phyloP scores from a whole-genome alignment of 2,113 vertebrate genomes.

The Neodontobutis hainanensis region DNA sequence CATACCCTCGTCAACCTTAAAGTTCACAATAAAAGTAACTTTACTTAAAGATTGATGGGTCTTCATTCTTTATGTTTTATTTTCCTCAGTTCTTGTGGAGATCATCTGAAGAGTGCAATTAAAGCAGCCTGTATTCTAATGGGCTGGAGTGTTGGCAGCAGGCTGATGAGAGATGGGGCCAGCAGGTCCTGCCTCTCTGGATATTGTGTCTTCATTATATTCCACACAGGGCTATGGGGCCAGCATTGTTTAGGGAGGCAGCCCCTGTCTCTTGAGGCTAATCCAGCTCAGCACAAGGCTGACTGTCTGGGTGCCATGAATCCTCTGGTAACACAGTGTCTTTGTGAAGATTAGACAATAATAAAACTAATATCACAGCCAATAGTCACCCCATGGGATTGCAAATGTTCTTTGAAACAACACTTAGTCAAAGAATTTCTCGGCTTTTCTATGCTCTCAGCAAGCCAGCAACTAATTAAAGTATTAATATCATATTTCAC shows the following conservation, averaged over 20 bases:
- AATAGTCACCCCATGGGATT: constrained; percentile 39
- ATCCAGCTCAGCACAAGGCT: constrained; percentile 44
- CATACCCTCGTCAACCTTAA: too few species aligned
- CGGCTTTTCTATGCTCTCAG: constrained; percentile 25
- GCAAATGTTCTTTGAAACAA: constrained; percentile 35
- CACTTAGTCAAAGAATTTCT: constrained; percentile 24
- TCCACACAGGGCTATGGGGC: constrained; percentile 43
- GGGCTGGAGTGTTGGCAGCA: constrained; percentile 25
- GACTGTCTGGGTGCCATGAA: constrained; percentile 30
- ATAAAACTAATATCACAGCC: constrained; percentile 34
- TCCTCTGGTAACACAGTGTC: constrained; percentile 34
- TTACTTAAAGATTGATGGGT: too few species aligned
- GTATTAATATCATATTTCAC: constrained; percentile 45
- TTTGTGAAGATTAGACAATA: constrained; percentile 31
- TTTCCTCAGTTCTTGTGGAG: constrained; percentile 2
- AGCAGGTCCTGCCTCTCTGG: constrained; percentile 35
- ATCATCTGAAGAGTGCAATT: constrained; percentile 48
- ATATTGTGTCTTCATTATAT: constrained; percentile 75
- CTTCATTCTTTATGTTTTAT: background rate
- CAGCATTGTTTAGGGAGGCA: constrained; percentile 61
- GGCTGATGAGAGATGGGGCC: constrained; percentile 42
- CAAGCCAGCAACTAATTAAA: constrained; percentile 30
- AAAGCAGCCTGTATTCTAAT: constrained; percentile 38
- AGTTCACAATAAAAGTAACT: too few species aligned
- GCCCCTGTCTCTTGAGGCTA: constrained; percentile 48